These are phyloP conservation scores for Marisa cornuarietis DNA, from an alignment of 1,140 invertebrate species.

Conservation along the genomic window DNA sequence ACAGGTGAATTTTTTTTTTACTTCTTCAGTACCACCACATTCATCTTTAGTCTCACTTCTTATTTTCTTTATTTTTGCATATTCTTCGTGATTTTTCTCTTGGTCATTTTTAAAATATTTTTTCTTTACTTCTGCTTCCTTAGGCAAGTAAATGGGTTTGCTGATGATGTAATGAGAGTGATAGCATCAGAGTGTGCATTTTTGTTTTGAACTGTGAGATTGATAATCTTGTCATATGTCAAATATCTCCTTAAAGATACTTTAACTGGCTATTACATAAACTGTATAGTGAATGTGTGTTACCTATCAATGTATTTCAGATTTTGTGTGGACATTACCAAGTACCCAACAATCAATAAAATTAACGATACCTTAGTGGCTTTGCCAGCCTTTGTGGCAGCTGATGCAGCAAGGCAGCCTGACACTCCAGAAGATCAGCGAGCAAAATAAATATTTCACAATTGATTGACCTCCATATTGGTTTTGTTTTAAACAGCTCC, in stretches of 20 bases:
- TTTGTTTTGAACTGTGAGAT: too few species aligned
- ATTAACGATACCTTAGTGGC: slow-evolving; percentile 78
- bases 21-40: neutral
- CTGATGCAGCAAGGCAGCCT: slow-evolving; percentile 85
- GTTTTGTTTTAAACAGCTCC: too few species aligned
- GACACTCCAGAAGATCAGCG: slow-evolving; percentile 70
- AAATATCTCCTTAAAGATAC: too few species aligned
- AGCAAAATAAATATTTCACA: too few species aligned
- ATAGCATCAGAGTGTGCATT: too few species aligned
- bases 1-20: slow-evolving; percentile 27
- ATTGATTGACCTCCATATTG: too few species aligned
- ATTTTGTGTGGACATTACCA: slow-evolving; percentile 89
- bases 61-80: neutral
- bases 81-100: neutral
- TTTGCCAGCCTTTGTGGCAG: slow-evolving; percentile 85
- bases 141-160: too few species aligned
- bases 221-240: too few species aligned
- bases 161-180: too few species aligned
- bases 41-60: neutral
- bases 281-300: neutral
- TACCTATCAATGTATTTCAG: slow-evolving; percentile 63
- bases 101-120: neutral
- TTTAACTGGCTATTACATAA: too few species aligned
- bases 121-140: too few species aligned
- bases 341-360: slow-evolving; percentile 84